A percentile compares a stretch with the other conserved stretches of the same genome.
Evolutionary conservation across 1,140 invertebrate species (phyloP).

Genomic region (Zaprionus taronus): DNA sequence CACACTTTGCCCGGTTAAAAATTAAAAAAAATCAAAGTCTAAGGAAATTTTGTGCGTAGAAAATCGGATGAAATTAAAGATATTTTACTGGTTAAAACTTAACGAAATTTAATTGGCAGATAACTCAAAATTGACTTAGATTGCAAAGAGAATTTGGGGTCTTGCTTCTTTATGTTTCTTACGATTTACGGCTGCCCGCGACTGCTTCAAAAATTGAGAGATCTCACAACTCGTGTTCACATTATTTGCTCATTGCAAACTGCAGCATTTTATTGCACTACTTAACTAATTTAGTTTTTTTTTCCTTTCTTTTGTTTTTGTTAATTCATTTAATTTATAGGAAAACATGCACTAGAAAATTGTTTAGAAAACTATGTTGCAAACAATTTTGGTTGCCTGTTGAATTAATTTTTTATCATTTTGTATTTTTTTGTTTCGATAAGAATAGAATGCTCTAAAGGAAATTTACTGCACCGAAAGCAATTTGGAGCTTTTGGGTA

Average conservation of each 20-base stretch:
- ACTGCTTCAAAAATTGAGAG: constrained; percentile 35
- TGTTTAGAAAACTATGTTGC: constrained; percentile 58
- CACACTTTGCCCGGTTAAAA: constrained; percentile 71
- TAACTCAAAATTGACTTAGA: not conserved
- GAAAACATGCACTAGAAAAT: constrained; percentile 73
- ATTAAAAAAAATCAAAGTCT: constrained; percentile 15
- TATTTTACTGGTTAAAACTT: constrained; percentile 15
- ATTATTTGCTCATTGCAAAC: constrained; percentile 33
- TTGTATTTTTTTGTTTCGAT: constrained; percentile 17
- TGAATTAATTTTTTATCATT: constrained; percentile 12
- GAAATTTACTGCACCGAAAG: constrained; percentile 1
- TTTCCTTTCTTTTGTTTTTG: constrained; percentile 42
- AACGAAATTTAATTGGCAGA: too few relatives aligned
- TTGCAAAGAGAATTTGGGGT: constrained; percentile 22
- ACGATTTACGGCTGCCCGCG: constrained; percentile 28
- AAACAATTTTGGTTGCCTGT: constrained; percentile 46
- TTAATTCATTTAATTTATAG: constrained; percentile 55
- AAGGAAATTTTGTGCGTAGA: constrained; percentile 61
- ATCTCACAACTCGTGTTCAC: constrained; percentile 46
- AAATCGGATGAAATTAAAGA: constrained; percentile 19
- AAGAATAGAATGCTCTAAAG: constrained; percentile 31
- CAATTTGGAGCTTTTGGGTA: not conserved
- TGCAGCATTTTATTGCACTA: constrained; percentile 66
- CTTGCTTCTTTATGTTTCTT: constrained; percentile 8
- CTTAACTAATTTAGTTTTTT: constrained; percentile 64